These are phyloP conservation scores for Hydractinia symbiolongicarpus DNA, from an alignment of 30 jellyfish, hydroid and myxozoan species.

Conservation along the genomic window DNA sequence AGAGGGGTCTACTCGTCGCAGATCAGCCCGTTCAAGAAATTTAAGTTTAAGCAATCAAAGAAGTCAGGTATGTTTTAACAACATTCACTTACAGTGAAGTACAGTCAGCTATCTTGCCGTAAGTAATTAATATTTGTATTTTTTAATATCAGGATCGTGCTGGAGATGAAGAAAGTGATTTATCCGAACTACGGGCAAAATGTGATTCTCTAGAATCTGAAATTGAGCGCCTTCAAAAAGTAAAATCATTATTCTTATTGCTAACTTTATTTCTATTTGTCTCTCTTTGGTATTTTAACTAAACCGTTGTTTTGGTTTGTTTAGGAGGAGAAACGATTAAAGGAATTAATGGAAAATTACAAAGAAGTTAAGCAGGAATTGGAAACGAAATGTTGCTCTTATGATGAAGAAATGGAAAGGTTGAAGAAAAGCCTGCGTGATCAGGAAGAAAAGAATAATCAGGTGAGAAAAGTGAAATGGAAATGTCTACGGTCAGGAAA, in stretches of 20 bases:
- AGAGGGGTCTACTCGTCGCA: too few species aligned
- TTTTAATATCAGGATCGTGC: too few species aligned
- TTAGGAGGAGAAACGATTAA: slow-evolving; percentile 26
- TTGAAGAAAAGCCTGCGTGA: slow-evolving; percentile 3
- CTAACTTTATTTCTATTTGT: too few species aligned
- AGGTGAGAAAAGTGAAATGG: slow-evolving; percentile 10
- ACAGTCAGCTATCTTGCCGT: too few species aligned
- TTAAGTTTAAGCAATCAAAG: too few species aligned
- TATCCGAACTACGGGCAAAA: slow-evolving; percentile 17
- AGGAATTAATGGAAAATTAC: slow-evolving; percentile 24
- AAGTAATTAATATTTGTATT: too few species aligned
- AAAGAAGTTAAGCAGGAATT: slow-evolving; percentile 29
- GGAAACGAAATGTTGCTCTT: slow-evolving; percentile 31
- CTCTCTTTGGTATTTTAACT: too few species aligned
- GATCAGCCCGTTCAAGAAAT: too few species aligned
- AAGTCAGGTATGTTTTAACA: too few species aligned
- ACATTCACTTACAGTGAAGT: too few species aligned
- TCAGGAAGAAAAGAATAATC: slow-evolving; percentile 5
- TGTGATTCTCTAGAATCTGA: slow-evolving; percentile 30
- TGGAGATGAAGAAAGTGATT: too few species aligned
- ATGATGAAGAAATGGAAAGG: slow-evolving; percentile 39
- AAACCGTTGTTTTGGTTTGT: not conserved
- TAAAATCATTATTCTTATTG: not conserved
- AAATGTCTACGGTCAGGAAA: too few species aligned
- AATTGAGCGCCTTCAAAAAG: slow-evolving; percentile 12